These are phyloP conservation scores for Ceriagrion tenellum DNA, from an alignment of 2,888 invertebrate genomes.

Conservation along the genomic window DNA sequence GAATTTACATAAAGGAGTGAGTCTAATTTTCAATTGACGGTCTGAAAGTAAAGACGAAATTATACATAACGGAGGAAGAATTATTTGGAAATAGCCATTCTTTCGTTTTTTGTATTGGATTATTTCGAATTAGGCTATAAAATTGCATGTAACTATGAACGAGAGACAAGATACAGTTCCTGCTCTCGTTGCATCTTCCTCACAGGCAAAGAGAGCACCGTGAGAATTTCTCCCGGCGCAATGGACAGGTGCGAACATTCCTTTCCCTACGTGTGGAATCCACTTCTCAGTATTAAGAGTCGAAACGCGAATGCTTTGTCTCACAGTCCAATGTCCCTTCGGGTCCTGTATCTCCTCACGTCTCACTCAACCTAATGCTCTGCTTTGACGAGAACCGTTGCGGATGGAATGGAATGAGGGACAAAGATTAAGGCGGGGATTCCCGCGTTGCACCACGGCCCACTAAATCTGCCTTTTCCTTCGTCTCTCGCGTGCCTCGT, in stretches of 20 bases:
- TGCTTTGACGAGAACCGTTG: neutral
- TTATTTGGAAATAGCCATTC: too few species aligned
- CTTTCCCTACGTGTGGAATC: neutral
- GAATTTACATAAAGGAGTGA: too few species aligned
- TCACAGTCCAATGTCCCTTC: neutral
- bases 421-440: neutral
- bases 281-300: neutral
- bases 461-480: neutral
- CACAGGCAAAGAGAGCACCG: neutral
- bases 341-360: neutral
- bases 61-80: too few species aligned
- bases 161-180: too few species aligned
- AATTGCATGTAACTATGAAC: too few species aligned
- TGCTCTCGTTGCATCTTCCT: neutral
- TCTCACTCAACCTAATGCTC: neutral
- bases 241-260: neutral
- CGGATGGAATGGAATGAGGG: neutral
- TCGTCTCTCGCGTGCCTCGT: neutral
- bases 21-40: too few species aligned
- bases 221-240: neutral
- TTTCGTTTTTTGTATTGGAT: too few species aligned
- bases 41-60: too few species aligned
- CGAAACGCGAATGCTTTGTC: neutral
- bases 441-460: neutral
- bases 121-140: too few species aligned